Base-by-base conservation (phyloP, 2,797 vertebrate genomes). In the Lophius americanus region DNA sequence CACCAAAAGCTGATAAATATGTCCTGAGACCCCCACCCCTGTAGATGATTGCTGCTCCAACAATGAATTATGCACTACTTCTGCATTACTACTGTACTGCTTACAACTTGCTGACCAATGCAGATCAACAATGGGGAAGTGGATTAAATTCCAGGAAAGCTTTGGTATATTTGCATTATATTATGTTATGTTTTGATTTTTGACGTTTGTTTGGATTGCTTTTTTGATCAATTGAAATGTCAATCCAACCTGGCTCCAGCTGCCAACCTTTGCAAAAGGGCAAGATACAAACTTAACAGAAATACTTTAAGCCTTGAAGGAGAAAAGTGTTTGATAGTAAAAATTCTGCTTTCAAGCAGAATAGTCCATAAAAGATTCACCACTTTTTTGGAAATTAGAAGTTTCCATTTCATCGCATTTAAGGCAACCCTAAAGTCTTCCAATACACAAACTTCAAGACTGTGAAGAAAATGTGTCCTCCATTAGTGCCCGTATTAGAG, bases 381-480 rank as follows among this genome's bases (percentile, higher is more conserved):
- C 7, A 2, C 41, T 43, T 56, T 49, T 43, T 4, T 2, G 43
- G 36, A 53, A n/a, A 52, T 55, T 49, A 58, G 23, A 51, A 36
- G 60, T 52, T 10, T 66, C 41, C 33, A 49, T 65, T 59, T 63
- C 51, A 44, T 6, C 5, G 11, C 47, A 57, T 56, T 10, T n/a
- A 60, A 51, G 36, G 73, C 12, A 42, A 71, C 13, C 39, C 5
- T 7, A 54, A 61, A 63, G 39, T 59, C 43, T 52, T 47, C 43
- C 6, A 64, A 51, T 44, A 42, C 33, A 46, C 56, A 60, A 64
- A 57, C 67, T 47, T 43, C 53, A 51, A 56, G 36, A 46, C 37
- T 11, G 37, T 49, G 47, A 61, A 37, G 59, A 59, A 51, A 54
- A 70, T 51, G 42, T 68, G 50, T 57, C 59, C 49, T 44, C 23